These are phyloP conservation scores for Trissolcus japonicus DNA, from an alignment of 2,888 invertebrate species.

Conservation along the genomic window DNA sequence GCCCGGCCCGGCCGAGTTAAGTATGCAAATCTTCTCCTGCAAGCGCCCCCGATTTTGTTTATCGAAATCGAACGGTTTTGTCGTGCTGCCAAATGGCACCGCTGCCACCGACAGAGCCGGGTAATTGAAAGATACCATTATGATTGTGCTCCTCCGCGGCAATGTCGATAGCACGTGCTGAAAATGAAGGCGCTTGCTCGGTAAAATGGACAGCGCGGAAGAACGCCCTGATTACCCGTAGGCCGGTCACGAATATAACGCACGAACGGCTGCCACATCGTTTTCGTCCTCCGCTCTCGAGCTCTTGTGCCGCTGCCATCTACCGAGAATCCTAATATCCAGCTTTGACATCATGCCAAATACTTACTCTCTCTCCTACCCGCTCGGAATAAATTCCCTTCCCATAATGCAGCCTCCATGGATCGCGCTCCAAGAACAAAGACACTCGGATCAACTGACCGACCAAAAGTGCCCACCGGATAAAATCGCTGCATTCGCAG, in stretches of 20 bases:
- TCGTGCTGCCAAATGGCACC: slow-evolving; percentile 22
- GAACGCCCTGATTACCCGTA: slow-evolving; percentile 63
- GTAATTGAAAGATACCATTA: slow-evolving; percentile 47
- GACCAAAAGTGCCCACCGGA: slow-evolving; percentile 15
- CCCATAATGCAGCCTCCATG: slow-evolving; percentile 32
- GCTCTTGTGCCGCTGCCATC: slow-evolving; percentile 58
- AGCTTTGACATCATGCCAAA: slow-evolving; percentile 75
- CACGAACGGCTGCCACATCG: slow-evolving; percentile 69
- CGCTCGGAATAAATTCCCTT: slow-evolving; percentile 70
- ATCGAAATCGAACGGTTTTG: slow-evolving; percentile 48
- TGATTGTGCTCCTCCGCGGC: slow-evolving; percentile 36
- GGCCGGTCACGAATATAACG: slow-evolving; percentile 74
- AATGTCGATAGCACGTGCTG: slow-evolving; percentile 55
- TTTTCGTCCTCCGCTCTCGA: slow-evolving; percentile 53
- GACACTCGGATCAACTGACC: slow-evolving; percentile 38
- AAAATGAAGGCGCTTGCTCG: slow-evolving; percentile 49
- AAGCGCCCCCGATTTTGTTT: slow-evolving; percentile 45
- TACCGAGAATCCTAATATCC: slow-evolving; percentile 73
- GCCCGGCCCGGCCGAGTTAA: slow-evolving; percentile 40
- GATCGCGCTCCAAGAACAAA: slow-evolving; percentile 40
- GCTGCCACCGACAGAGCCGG: slow-evolving; percentile 13
- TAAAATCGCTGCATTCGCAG: slow-evolving; percentile 35
- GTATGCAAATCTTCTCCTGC: slow-evolving; percentile 50
- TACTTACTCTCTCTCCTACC: slow-evolving; percentile 67
- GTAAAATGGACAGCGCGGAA: slow-evolving; percentile 44